These are phyloP conservation scores for Lophius piscatorius DNA, from an alignment of 2,113 vertebrate genomes.

Conservation along the genomic window DNA sequence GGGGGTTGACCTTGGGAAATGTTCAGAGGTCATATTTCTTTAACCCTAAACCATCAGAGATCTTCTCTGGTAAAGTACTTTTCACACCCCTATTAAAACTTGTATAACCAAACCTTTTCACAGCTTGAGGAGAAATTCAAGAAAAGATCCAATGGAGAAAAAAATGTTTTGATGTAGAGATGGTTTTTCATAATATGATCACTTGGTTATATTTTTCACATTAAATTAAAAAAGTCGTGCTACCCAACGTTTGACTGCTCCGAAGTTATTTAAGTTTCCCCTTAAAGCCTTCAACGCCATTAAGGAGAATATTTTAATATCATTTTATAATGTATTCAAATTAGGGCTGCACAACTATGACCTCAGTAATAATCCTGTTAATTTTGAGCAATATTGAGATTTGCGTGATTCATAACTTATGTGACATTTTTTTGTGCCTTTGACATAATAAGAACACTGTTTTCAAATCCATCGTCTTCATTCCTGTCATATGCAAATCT, in stretches of 20 bases:
- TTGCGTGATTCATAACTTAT: too few relatives aligned
- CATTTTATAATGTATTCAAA: conserved; percentile 6
- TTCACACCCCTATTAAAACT: neutral
- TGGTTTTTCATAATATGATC: conserved; percentile 4
- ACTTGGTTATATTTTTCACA: neutral
- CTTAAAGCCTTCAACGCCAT: neutral
- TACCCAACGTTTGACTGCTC: neutral
- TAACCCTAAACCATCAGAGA: conserved; percentile 13
- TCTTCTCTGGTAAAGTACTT: neutral
- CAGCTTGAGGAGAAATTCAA: neutral
- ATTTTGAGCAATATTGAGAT: too few relatives aligned
- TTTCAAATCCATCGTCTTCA: too few relatives aligned
- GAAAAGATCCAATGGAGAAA: neutral
- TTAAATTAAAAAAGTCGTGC: conserved; percentile 10
- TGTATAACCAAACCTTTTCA: neutral
- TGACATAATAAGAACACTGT: too few relatives aligned
- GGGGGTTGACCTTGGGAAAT: conserved; percentile 22
- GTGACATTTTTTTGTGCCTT: too few relatives aligned
- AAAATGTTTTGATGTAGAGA: neutral
- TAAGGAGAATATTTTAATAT: conserved; percentile 10
- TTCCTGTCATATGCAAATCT: too few relatives aligned
- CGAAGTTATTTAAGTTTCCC: neutral
- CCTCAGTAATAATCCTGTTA: too few relatives aligned
- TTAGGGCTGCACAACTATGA: too few relatives aligned
- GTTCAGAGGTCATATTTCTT: conserved; percentile 23